phyloP scores from a whole-genome alignment of 2,888 invertebrate species.

The Tachina grossa region DNA sequence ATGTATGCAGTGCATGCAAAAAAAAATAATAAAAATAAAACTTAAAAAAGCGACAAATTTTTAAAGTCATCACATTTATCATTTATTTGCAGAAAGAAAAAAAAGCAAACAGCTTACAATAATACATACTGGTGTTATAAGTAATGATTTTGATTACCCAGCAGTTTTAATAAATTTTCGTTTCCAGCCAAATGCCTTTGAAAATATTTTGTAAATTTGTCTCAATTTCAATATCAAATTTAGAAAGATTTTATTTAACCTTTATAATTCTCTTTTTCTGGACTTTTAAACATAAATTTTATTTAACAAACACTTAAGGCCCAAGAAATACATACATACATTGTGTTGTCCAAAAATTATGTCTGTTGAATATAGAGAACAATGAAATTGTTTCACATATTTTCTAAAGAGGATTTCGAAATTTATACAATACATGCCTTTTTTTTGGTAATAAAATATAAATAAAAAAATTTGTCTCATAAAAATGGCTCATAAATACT shows the following conservation, averaged over 20 bases:
- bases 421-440: slow-evolving; percentile 19
- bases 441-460: slow-evolving; percentile 17
- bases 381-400: slow-evolving; percentile 52
- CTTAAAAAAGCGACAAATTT: slow-evolving; percentile 67
- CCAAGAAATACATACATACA: not conserved
- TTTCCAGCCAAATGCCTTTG: slow-evolving; percentile 23
- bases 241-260: slow-evolving; percentile 24
- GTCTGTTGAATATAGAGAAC: slow-evolving; percentile 35
- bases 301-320: slow-evolving; percentile 47
- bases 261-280: slow-evolving; percentile 5
- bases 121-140: slow-evolving; percentile 27
- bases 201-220: slow-evolving; percentile 51
- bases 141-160: slow-evolving; percentile 56
- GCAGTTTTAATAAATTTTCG: slow-evolving; percentile 54
- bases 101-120: slow-evolving; percentile 3
- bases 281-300: slow-evolving; percentile 44
- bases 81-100: slow-evolving; percentile 55
- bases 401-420: slow-evolving; percentile 13
- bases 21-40: not conserved
- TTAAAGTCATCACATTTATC: slow-evolving; percentile 71
- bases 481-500: slow-evolving; percentile 8
- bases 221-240: slow-evolving; percentile 57
- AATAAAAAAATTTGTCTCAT: slow-evolving; percentile 32
- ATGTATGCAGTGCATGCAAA: not conserved
- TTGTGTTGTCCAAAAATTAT: slow-evolving; percentile 27